phyloP scores from a whole-genome alignment of 2,888 invertebrate species.

The Hydroisotoma schaefferi region DNA sequence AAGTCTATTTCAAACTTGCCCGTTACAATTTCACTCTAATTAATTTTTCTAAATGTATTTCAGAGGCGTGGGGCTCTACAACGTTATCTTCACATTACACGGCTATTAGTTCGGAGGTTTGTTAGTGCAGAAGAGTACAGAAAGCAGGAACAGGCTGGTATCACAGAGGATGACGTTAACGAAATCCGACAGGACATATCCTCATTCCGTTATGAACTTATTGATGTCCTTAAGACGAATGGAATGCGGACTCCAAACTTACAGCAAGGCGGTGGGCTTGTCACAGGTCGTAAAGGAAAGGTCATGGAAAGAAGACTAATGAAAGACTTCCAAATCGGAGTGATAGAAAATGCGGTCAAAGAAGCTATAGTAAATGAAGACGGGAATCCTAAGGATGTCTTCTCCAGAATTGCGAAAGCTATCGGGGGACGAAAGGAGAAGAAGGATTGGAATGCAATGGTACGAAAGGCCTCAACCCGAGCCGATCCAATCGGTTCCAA shows the following conservation, averaged over 20 bases:
- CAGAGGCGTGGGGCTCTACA: conserved; percentile 48
- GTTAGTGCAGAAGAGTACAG: conserved; percentile 77
- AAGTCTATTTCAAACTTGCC: neutral
- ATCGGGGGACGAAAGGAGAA: conserved; percentile 64
- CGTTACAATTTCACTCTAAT: neutral
- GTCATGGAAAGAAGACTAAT: conserved; percentile 80
- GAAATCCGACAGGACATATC: conserved; percentile 97
- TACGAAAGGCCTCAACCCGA: conserved; percentile 60
- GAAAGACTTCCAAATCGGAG: conserved; percentile 86
- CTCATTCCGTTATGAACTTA: conserved; percentile 84
- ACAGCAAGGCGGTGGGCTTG: conserved; percentile 64
- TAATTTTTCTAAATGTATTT: neutral
- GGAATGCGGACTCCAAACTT: conserved; percentile 79
- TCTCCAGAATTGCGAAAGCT: conserved; percentile 76
- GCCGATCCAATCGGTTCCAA: conserved; percentile 70
- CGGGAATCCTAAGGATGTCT: conserved; percentile 68
- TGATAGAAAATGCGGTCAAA: conserved; percentile 75
- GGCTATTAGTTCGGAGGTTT: conserved; percentile 81
- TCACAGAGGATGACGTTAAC: conserved; percentile 96
- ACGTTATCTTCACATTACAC: conserved; percentile 80
- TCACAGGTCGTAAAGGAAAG: conserved; percentile 77
- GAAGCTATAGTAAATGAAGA: conserved; percentile 67
- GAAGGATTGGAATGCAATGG: conserved; percentile 81
- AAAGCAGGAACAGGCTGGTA: conserved; percentile 83
- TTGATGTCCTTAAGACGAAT: conserved; percentile 84